phyloP scores from a whole-genome alignment of 2,888 invertebrate species.

The Aromia moschata region DNA sequence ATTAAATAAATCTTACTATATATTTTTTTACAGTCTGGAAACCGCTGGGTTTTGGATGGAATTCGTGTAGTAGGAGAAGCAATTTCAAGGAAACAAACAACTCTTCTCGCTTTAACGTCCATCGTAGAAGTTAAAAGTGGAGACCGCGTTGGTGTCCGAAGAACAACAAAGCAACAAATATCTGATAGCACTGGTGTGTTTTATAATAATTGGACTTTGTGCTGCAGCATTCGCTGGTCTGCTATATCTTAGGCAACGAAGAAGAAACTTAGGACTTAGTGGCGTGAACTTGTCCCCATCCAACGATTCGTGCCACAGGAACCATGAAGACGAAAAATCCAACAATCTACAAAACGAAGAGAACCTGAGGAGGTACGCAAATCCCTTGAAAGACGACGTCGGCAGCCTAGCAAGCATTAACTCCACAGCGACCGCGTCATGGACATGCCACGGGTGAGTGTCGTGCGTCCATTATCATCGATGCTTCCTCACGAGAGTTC shows the following conservation, averaged over 20 bases:
- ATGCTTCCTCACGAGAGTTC: slow-evolving; percentile 63
- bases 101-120: slow-evolving; percentile 72
- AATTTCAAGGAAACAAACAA: slow-evolving; percentile 70
- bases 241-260: slow-evolving; percentile 68
- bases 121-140: slow-evolving; percentile 81
- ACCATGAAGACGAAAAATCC: slow-evolving; percentile 86
- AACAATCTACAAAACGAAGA: slow-evolving; percentile 93
- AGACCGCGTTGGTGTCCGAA: slow-evolving; percentile 72
- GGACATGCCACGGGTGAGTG: slow-evolving; percentile 63
- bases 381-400: slow-evolving; percentile 65
- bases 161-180: slow-evolving; percentile 65
- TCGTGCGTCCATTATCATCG: slow-evolving; percentile 61
- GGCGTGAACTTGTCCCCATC: slow-evolving; percentile 67
- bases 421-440: slow-evolving; percentile 55
- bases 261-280: slow-evolving; percentile 65
- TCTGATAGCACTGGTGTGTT: slow-evolving; percentile 63
- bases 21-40: slow-evolving; percentile 65
- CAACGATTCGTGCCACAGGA: slow-evolving; percentile 70
- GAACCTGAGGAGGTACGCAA: slow-evolving; percentile 75
- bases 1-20: too few species aligned
- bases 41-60: slow-evolving; percentile 66
- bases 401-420: slow-evolving; percentile 56
- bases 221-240: slow-evolving; percentile 62
- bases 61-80: slow-evolving; percentile 71
- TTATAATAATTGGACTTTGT: slow-evolving; percentile 60